A percentile compares a stretch with the other conserved stretches of the same genome.
Conservation (phyloP, 2,888 invertebrate genomes). For the Apodemia mormo region DNA sequence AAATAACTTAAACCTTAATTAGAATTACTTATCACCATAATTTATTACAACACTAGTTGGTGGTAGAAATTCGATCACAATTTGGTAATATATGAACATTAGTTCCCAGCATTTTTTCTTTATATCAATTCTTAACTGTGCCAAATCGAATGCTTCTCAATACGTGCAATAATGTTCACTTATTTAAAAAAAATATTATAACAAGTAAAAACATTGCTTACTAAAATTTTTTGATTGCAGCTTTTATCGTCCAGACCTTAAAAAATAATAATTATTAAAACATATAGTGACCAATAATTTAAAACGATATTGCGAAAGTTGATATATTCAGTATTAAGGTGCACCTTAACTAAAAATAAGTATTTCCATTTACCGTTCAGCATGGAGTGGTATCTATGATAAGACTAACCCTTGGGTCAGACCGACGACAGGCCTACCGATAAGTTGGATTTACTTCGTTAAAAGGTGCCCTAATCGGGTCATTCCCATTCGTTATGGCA, state of each 20-base stretch:
- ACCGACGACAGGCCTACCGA: slow-evolving; percentile 49
- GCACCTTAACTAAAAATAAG: slow-evolving; percentile 50
- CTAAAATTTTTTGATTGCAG: not conserved
- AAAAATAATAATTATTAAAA: not conserved
- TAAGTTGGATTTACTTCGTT: slow-evolving; percentile 78
- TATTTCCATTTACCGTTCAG: slow-evolving; percentile 44
- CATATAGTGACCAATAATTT: not conserved
- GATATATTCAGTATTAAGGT: slow-evolving; percentile 22
- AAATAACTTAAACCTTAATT: too few species aligned
- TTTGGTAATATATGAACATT: too few species aligned
- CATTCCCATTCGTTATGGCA: slow-evolving; percentile 73
- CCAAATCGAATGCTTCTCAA: too few species aligned
- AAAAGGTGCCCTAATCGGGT: slow-evolving; percentile 78
- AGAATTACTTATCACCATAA: too few species aligned
- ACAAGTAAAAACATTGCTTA: not conserved
- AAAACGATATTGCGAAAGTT: not conserved
- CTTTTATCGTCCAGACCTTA: not conserved
- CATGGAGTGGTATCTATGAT: slow-evolving; percentile 64
- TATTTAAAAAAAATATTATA: too few species aligned
- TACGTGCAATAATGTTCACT: too few species aligned
- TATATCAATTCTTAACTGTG: too few species aligned
- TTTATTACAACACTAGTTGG: too few species aligned
- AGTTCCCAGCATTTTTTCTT: too few species aligned
- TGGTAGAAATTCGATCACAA: too few species aligned
- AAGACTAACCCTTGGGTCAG: slow-evolving; percentile 47